Evolutionary conservation across 2,797 vertebrate species (phyloP), one percentile per base, ranked within the genome.

Genomic region (Oophaga sylvatica): DNA sequence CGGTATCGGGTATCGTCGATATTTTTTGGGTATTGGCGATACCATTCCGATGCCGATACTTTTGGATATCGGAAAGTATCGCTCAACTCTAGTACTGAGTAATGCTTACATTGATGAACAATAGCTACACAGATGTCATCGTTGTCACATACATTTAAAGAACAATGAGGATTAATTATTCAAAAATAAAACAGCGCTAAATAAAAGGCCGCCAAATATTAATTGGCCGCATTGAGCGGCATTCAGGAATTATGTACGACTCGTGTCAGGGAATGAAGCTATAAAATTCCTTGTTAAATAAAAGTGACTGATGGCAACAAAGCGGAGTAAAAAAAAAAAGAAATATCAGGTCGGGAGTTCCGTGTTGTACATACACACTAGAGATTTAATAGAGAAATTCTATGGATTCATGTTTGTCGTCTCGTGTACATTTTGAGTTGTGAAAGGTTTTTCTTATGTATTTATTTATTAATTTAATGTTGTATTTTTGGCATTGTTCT

Each of bases 161-260:
- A 16, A 80, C 63, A 78, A 84, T 63, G 29, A 70, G 70, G 81
- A 84, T 88, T 88, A 53, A 88, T 83, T 71, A 83, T 83, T 59
- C 17, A 73, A 88, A 88, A 83, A 79, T 79, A 88, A 88, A 88
- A 88, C 29, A 88, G 53, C 45, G 57, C 65, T 78, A 68, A 78
- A 83, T 45, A 67, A 65, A 70, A 79, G 17, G n/a, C 62, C 17
- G 76, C 20, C 20, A 31, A 57, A 87, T 83, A 83, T 83, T 70
- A 83, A 83, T 78, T 83, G 60, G 12, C 20, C 15, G 19, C 41
- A 78, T 78, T 68, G 29, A 1, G 53, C 67, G 22, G 45, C 48
- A 35, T 57, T 71, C 86, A 83, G 78, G 56, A 67, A 87, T 87
- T 22, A 87, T 77, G 80, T 17, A 63, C 26, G 16, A 62, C 15